Conservation (phyloP, 1,140 invertebrate species). For the Heliconius congener region DNA sequence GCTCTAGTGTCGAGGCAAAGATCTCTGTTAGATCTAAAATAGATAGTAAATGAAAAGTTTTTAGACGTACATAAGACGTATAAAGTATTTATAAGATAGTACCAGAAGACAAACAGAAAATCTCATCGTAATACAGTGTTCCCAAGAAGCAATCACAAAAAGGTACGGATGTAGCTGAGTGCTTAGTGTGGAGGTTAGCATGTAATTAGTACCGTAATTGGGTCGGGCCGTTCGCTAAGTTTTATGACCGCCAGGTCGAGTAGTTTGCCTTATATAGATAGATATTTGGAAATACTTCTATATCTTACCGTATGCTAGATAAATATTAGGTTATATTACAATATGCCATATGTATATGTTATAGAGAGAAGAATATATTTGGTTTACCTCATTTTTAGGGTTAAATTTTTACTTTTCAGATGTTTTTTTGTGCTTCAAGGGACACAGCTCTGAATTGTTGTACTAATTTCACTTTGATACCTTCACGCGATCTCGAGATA, state of each 20-base stretch:
- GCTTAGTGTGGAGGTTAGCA: constrained; percentile 31
- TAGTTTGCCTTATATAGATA: constrained; percentile 5
- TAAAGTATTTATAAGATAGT: too few relatives aligned
- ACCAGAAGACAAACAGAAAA: neutral
- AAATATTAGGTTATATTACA: neutral
- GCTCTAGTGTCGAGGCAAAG: too few relatives aligned
- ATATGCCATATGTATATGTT: neutral
- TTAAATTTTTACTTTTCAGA: too few relatives aligned
- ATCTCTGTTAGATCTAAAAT: too few relatives aligned
- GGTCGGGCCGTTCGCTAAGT: constrained; percentile 35
- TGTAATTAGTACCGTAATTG: constrained; percentile 38
- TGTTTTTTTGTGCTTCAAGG: too few relatives aligned
- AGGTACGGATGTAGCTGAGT: constrained; percentile 31
- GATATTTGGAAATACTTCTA: constrained; percentile 2
- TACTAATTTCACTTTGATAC: too few relatives aligned
- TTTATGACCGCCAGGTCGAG: constrained; percentile 28
- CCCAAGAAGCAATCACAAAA: constrained; percentile 29
- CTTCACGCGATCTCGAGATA: too few relatives aligned
- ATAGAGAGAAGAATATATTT: too few relatives aligned
- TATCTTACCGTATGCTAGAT: neutral
- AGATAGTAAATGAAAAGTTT: too few relatives aligned
- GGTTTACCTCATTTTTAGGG: neutral
- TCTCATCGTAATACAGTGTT: neutral
- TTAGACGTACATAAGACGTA: too few relatives aligned
- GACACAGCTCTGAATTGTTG: too few relatives aligned